A percentile compares a stretch with the other conserved stretches of the same genome.
Evolutionary conservation across 2,113 vertebrate genomes (phyloP).

Genomic region (Triplophysa siluroides): DNA sequence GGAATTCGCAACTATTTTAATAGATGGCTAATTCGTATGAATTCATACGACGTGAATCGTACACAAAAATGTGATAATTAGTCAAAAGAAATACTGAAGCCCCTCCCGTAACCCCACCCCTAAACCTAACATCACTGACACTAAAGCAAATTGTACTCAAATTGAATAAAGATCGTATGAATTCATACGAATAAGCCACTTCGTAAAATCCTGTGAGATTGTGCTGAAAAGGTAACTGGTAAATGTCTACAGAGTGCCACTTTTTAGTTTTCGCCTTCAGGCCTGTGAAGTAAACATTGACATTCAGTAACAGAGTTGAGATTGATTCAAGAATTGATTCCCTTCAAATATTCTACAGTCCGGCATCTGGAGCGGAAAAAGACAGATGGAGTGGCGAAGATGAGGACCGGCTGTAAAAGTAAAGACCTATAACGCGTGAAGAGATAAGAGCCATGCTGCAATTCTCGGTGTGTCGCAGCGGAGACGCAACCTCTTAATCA

Average conservation of each 20-base stretch:
- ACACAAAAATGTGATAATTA: too few species aligned
- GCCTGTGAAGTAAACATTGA: conserved; percentile 9
- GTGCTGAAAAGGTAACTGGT: neutral
- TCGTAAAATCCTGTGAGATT: too few species aligned
- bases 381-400: conserved; percentile 42
- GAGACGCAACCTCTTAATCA: conserved; percentile 52
- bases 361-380: conserved; percentile 28
- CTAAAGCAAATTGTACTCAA: too few species aligned
- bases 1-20: too few species aligned
- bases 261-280: neutral
- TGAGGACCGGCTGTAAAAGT: conserved; percentile 52
- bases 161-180: too few species aligned
- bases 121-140: too few species aligned
- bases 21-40: too few species aligned
- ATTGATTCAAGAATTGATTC: conserved; percentile 21
- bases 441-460: conserved; percentile 48
- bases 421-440: conserved; percentile 43
- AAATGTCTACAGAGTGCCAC: neutral
- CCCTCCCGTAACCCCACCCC: too few species aligned
- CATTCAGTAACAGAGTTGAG: conserved; percentile 21
- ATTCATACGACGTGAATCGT: too few species aligned
- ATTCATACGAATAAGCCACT: too few species aligned
- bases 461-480: conserved; percentile 38
- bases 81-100: too few species aligned
- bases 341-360: conserved; percentile 28